These are phyloP conservation scores for Tokudaia muenninki DNA, from an alignment of 2,797 vertebrate species.

Conservation along the genomic window DNA sequence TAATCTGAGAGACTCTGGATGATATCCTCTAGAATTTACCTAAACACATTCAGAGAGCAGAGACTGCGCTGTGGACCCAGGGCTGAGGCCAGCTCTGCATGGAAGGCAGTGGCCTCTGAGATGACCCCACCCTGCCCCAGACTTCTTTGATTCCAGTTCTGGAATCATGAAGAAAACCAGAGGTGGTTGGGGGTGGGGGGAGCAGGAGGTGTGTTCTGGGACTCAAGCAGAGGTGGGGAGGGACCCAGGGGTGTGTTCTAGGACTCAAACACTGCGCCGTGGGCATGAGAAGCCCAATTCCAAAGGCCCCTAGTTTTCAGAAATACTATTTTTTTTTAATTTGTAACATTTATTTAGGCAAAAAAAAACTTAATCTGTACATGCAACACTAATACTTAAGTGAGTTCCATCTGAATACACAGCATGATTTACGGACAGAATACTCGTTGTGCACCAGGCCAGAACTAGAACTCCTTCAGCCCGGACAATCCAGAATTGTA, in stretches of 20 bases:
- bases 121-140: neutral
- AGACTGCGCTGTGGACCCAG: neutral
- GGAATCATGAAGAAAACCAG: neutral
- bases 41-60: neutral
- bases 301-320: neutral
- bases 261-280: neutral
- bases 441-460: slow-evolving; percentile 42
- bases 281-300: neutral
- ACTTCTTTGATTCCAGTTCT: neutral
- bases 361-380: slow-evolving; percentile 69
- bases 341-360: slow-evolving; percentile 84
- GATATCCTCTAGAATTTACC: neutral
- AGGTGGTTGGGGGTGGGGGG: too few species aligned
- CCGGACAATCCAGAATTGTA: slow-evolving; percentile 60
- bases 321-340: slow-evolving; percentile 24
- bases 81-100: neutral
- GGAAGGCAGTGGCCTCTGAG: neutral
- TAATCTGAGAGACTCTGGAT: neutral
- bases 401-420: slow-evolving; percentile 74
- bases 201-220: too few species aligned
- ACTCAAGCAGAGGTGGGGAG: too few species aligned
- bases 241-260: neutral
- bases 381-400: slow-evolving; percentile 77
- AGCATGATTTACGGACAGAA: slow-evolving; percentile 71
- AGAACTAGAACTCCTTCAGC: slow-evolving; percentile 55